These are phyloP conservation scores for Athalia rosae DNA, from an alignment of 2,888 invertebrate species.

Conservation along the genomic window DNA sequence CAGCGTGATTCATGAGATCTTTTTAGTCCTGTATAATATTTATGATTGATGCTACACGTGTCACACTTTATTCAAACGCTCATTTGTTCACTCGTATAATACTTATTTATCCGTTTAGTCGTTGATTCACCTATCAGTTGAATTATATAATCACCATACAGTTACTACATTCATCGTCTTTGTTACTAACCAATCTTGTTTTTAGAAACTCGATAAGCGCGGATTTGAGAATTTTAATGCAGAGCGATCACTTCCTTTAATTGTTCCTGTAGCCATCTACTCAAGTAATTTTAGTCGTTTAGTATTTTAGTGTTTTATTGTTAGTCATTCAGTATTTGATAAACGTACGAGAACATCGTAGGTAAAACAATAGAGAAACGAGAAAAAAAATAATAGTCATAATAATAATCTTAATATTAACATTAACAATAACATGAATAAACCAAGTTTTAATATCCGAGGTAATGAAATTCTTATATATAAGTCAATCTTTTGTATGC, in stretches of 20 bases:
- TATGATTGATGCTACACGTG: neutral
- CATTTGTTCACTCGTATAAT: constrained; percentile 8
- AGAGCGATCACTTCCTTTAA: constrained; percentile 38
- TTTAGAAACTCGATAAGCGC: constrained; percentile 8
- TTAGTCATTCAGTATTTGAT: constrained; percentile 38
- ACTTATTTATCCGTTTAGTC: neutral
- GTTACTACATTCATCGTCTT: neutral
- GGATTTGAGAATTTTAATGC: constrained; percentile 15
- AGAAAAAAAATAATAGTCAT: no score
- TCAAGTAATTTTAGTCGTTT: constrained; percentile 27
- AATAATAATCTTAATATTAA: no score
- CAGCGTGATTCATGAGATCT: neutral
- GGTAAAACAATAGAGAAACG: neutral
- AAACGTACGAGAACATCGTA: constrained; percentile 28
- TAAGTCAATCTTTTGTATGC: constrained; percentile 41
- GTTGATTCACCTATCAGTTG: neutral
- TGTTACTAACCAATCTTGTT: neutral
- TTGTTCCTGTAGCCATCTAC: constrained; percentile 22
- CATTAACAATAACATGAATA: no score
- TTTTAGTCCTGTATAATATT: neutral
- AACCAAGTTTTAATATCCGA: constrained; percentile 31
- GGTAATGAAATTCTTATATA: constrained; percentile 13
- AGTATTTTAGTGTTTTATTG: constrained; percentile 26
- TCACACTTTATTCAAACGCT: neutral
- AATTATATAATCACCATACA: neutral